Percentiles rank a stretch among this genome's conserved stretches.
Conservation (phyloP, 1,140 invertebrate species). For the Thaumetopoea pityocampa region DNA sequence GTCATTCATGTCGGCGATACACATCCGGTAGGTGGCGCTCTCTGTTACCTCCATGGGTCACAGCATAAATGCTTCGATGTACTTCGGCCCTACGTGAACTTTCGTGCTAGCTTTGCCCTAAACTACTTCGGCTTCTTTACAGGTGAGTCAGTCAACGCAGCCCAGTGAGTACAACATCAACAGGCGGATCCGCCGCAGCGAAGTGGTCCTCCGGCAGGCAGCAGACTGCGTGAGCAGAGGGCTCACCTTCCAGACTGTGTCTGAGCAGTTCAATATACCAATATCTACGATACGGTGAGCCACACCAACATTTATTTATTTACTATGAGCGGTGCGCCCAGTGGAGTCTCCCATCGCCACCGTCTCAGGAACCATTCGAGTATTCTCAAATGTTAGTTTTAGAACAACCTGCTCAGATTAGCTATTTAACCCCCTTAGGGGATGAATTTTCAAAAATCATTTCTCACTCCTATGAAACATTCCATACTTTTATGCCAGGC, state of each 20-base stretch:
- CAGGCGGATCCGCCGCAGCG: constrained; percentile 72
- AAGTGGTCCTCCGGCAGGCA: constrained; percentile 84
- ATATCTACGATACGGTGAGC: constrained; percentile 85
- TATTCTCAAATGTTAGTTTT: too few species aligned
- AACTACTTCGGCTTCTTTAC: neutral
- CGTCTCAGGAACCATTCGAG: too few species aligned
- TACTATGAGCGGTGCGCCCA: neutral
- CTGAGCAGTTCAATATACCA: constrained; percentile 89
- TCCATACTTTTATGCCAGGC: too few species aligned
- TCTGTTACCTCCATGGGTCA: neutral
- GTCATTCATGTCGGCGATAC: constrained; percentile 55
- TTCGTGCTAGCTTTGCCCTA: too few species aligned
- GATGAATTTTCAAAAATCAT: too few species aligned
- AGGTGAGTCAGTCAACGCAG: constrained; percentile 23
- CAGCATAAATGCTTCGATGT: too few species aligned
- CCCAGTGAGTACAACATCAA: constrained; percentile 40
- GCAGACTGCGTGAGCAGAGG: constrained; percentile 87
- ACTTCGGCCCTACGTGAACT: neutral
- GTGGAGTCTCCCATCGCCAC: too few species aligned
- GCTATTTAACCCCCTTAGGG: too few species aligned
- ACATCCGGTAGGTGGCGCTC: constrained; percentile 24
- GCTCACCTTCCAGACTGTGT: constrained; percentile 88
- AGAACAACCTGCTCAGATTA: too few species aligned
- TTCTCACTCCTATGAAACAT: too few species aligned
- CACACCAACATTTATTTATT: neutral